phyloP scores from a whole-genome alignment of 2,113 vertebrate genomes.

The Hiodon tergisus region DNA sequence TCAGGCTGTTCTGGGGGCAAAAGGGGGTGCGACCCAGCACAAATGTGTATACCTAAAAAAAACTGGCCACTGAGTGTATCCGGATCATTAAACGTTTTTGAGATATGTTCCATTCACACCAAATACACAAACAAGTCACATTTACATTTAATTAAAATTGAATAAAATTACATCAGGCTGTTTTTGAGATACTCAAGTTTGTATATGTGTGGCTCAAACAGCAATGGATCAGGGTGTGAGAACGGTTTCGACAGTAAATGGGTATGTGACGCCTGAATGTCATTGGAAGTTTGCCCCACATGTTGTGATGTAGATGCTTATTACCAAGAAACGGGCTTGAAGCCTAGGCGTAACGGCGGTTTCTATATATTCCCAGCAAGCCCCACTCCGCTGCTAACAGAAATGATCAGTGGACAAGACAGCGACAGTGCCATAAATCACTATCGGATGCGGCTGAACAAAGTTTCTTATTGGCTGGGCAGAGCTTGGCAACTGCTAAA shows the following conservation, averaged over 20 bases:
- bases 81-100: no score
- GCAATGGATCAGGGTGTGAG: background rate
- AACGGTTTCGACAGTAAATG: background rate
- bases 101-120: no score
- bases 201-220: background rate
- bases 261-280: background rate
- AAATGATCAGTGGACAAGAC: constrained; percentile 53
- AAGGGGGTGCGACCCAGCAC: no score
- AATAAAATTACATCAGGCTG: no score
- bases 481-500: constrained; percentile 57
- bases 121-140: no score
- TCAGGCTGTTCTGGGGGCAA: no score
- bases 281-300: background rate
- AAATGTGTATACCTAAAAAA: no score
- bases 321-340: constrained; percentile 43
- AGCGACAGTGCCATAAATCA: constrained; percentile 64
- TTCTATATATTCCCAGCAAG: constrained; percentile 42
- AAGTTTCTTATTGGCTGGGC: constrained; percentile 67
- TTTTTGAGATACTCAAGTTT: no score
- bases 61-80: no score
- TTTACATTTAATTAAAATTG: no score
- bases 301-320: constrained; percentile 25
- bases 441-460: constrained; percentile 57
- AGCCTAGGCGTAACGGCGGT: constrained; percentile 33
- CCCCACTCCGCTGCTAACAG: constrained; percentile 46